Percentiles rank a stretch among this genome's conserved stretches.
Conservation (phyloP, 2,797 vertebrate genomes). For the Falco concolor region DNA sequence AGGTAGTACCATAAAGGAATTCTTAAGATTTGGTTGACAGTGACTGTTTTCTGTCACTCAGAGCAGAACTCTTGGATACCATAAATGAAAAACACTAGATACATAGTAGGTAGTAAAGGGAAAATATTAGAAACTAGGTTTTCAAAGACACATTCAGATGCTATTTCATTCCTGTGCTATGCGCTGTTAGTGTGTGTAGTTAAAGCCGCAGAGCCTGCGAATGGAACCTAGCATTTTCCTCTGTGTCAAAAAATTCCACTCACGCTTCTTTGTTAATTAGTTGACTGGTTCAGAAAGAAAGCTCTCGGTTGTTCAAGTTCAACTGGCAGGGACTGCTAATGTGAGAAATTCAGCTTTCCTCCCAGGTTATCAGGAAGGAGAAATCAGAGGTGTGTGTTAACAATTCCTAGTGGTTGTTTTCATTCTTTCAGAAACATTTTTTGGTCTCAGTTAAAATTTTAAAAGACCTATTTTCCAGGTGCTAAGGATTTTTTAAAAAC, state of each 20-base stretch:
- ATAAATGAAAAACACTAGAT: background rate
- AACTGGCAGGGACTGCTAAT: background rate
- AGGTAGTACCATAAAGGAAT: background rate
- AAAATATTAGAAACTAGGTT: background rate
- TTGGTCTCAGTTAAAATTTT: background rate
- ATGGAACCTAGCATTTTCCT: background rate
- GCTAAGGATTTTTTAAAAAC: background rate
- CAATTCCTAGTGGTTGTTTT: background rate
- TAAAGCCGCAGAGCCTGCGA: background rate
- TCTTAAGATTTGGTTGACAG: background rate
- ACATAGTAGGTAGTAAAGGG: background rate
- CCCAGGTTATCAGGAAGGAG: background rate
- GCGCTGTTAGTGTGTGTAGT: background rate
- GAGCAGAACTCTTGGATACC: background rate
- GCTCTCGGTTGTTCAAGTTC: background rate
- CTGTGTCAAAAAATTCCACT: slow-evolving; percentile 7
- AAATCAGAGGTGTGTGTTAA: background rate
- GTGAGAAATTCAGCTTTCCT: background rate
- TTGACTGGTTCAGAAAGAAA: background rate
- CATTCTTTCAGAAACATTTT: background rate
- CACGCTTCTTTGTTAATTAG: background rate
- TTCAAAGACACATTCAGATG: background rate
- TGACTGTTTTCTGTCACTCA: background rate
- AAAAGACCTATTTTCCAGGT: background rate
- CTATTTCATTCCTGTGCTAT: background rate